These are phyloP conservation scores for Tachuris rubrigastra DNA, from an alignment of 2,113 vertebrate genomes.

Conservation along the genomic window DNA sequence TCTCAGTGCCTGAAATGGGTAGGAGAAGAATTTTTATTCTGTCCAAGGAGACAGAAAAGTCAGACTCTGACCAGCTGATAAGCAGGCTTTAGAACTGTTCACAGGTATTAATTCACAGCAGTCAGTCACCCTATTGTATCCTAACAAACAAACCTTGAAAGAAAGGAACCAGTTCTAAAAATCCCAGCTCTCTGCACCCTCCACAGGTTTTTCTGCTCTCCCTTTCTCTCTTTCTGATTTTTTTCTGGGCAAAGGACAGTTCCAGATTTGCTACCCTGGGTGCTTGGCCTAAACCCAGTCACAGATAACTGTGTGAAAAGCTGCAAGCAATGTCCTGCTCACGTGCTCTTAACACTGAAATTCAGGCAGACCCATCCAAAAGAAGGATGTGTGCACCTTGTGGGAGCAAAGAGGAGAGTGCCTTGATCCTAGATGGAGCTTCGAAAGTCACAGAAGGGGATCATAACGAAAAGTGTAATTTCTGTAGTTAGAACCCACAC, in stretches of 20 bases:
- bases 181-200: background rate
- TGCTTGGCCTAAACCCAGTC: background rate
- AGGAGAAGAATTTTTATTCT: background rate
- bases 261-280: background rate
- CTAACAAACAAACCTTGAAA: background rate
- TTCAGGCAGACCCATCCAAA: background rate
- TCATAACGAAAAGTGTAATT: background rate
- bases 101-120: background rate
- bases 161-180: background rate
- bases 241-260: background rate
- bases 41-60: background rate
- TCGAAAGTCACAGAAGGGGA: background rate
- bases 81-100: background rate
- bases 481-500: background rate
- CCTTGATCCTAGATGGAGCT: background rate
- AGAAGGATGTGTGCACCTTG: background rate
- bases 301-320: background rate
- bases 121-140: background rate
- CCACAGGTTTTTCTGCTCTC: background rate
- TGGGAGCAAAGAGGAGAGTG: background rate
- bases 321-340: background rate
- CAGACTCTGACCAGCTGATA: background rate
- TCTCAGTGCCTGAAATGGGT: background rate
- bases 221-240: background rate
- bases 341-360: background rate